Percentiles rank a stretch among this genome's conserved stretches.
These are phyloP conservation scores for Protobothrops flavoviridis DNA, from an alignment of 2,113 vertebrate genomes.

Conservation along the genomic window DNA sequence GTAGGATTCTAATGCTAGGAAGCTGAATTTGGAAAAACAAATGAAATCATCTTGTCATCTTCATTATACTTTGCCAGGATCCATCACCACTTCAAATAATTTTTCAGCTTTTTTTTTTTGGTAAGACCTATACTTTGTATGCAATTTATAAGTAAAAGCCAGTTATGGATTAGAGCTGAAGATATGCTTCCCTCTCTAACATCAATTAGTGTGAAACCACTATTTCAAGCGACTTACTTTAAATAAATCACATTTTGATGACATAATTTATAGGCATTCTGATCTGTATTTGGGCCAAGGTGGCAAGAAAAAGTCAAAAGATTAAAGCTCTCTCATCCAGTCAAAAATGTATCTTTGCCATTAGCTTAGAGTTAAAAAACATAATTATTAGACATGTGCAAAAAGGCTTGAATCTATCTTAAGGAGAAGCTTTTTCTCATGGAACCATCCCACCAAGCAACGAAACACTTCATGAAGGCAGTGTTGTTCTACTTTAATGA, in stretches of 20 bases:
- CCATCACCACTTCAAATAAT: neutral
- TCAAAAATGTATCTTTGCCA: neutral
- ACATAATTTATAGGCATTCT: neutral
- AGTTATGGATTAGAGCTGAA: neutral
- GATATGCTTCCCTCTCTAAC: neutral
- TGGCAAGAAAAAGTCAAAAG: neutral
- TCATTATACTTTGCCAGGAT: neutral
- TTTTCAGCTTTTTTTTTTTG: neutral
- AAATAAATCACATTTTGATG: neutral
- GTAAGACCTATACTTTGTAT: neutral
- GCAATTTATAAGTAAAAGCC: neutral
- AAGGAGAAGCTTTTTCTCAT: neutral
- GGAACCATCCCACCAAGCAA: neutral
- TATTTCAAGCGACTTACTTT: neutral
- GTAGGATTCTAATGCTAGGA: neutral
- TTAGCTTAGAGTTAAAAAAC: neutral
- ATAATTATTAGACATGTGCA: neutral
- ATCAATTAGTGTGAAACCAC: neutral
- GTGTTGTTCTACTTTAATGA: neutral
- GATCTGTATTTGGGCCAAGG: neutral
- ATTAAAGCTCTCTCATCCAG: neutral
- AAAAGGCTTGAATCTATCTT: neutral
- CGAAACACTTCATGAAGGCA: neutral
- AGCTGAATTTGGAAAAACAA: neutral
- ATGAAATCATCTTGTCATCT: conserved; percentile 17